Evolutionary conservation across 2,888 invertebrate species (phyloP).

Genomic region (Helobdella robusta): DNA sequence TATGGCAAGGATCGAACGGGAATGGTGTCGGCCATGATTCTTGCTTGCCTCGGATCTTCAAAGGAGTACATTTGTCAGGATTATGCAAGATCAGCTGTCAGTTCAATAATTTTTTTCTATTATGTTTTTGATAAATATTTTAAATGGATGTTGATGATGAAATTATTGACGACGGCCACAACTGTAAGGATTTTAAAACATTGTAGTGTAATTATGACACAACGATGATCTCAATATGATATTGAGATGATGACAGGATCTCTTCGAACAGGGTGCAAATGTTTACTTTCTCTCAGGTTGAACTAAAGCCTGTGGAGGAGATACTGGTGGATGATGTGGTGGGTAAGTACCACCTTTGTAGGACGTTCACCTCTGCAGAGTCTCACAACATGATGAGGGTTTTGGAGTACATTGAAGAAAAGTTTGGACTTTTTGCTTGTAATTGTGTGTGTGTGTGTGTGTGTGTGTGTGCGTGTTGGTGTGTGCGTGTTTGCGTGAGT

Average conservation of each 20-base stretch:
- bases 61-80: constrained; percentile 39
- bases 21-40: constrained; percentile 40
- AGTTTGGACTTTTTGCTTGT: too few relatives aligned
- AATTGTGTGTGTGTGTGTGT: too few relatives aligned
- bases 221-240: too few relatives aligned
- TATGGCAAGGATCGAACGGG: constrained; percentile 45
- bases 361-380: constrained; percentile 36
- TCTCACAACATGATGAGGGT: constrained; percentile 36
- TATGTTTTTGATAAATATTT: neutral
- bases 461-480: too few relatives aligned
- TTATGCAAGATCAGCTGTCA: constrained; percentile 40
- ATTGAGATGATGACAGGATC: too few relatives aligned
- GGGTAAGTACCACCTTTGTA: constrained; percentile 36
- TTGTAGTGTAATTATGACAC: too few relatives aligned
- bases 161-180: too few relatives aligned
- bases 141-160: neutral
- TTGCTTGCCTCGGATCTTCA: constrained; percentile 38
- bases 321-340: constrained; percentile 37
- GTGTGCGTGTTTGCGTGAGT: too few relatives aligned
- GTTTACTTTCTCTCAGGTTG: constrained; percentile 25
- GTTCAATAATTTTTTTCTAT: too few relatives aligned
- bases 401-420: constrained; percentile 37
- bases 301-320: constrained; percentile 33
- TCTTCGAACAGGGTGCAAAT: too few relatives aligned
- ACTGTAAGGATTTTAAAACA: too few relatives aligned